Evolutionary conservation across 2,888 invertebrate species (phyloP).

Genomic region (Rhagonycha lutea): DNA sequence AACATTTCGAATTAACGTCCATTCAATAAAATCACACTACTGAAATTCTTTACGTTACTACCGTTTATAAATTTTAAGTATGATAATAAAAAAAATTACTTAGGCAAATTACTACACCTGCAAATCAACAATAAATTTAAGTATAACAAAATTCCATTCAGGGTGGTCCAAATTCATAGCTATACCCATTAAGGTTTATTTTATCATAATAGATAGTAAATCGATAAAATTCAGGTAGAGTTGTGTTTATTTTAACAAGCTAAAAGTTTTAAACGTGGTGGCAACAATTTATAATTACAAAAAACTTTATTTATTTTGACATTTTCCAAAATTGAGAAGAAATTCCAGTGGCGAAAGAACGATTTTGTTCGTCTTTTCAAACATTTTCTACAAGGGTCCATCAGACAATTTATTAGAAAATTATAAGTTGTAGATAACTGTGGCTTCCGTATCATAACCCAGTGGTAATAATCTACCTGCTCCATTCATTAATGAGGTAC

Average conservation of each 20-base stretch:
- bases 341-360: neutral
- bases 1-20: neutral
- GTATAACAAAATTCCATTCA: neutral
- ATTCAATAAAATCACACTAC: neutral
- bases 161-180: neutral
- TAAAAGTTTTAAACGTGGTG: neutral
- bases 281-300: neutral
- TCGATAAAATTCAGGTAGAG: conserved; percentile 2
- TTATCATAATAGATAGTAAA: conserved; percentile 1
- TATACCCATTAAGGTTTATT: conserved; percentile 1
- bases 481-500: neutral
- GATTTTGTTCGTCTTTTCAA: neutral
- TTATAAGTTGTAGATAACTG: neutral
- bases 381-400: neutral
- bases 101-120: neutral
- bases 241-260: conserved; percentile 1
- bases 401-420: neutral
- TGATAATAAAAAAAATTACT: neutral
- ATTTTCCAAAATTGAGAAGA: neutral
- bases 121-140: neutral
- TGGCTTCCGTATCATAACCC: neutral
- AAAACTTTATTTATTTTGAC: neutral
- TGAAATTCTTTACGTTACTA: neutral
- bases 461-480: neutral
- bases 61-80: neutral